Percentiles rank a stretch among this genome's conserved stretches.
Evolutionary conservation across 2,113 vertebrate species (phyloP).

Genomic region (Bufo gargarizans): DNA sequence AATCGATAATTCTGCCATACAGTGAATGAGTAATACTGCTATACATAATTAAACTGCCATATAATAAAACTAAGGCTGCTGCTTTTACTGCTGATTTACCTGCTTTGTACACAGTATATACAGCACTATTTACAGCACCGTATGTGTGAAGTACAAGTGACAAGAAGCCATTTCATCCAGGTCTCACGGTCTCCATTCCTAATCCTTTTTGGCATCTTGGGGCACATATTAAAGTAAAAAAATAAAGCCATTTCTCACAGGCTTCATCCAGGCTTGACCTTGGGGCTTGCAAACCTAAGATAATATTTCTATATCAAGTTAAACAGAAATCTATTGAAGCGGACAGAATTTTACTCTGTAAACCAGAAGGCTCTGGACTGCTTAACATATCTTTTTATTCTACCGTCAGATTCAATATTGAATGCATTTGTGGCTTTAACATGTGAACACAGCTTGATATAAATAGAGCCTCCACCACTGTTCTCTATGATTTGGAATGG

Average conservation of each 20-base stretch:
- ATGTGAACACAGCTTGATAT: not conserved
- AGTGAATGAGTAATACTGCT: no score
- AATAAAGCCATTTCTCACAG: conserved; percentile 27
- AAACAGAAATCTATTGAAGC: conserved; percentile 7
- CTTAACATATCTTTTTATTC: not conserved
- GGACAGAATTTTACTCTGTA: conserved; percentile 3
- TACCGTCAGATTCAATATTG: conserved; percentile 19
- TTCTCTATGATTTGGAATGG: not conserved
- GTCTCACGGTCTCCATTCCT: not conserved
- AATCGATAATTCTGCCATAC: not conserved
- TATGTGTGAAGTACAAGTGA: not conserved
- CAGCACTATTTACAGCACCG: not conserved
- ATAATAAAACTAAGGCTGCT: not conserved
- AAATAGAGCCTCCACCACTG: not conserved
- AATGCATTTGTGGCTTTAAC: not conserved
- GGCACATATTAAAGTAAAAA: not conserved
- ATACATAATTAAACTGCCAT: no score
- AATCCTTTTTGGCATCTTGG: not conserved
- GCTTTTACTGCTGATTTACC: not conserved
- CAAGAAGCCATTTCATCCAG: not conserved
- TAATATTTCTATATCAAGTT: conserved; percentile 13
- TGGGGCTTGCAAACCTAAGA: conserved; percentile 3
- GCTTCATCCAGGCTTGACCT: conserved; percentile 20
- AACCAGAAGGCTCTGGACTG: not conserved
- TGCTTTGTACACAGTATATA: not conserved